Evolutionary conservation across 2,888 invertebrate genomes (phyloP).

Genomic region (Amphipoea oculea): DNA sequence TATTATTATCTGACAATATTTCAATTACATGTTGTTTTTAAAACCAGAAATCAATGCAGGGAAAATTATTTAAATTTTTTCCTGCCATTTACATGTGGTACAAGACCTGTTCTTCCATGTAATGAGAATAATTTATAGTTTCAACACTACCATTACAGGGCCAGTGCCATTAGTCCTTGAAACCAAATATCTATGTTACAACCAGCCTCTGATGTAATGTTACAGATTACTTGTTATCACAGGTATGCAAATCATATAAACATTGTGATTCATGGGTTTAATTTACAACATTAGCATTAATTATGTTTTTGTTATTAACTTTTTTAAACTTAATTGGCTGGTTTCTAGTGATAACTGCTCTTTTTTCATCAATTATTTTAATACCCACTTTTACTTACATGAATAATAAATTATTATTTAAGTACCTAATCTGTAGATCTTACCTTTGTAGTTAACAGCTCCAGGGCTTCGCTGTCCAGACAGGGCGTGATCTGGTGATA

Average conservation of each 20-base stretch:
- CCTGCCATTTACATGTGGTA: not conserved
- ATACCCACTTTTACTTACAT: not conserved
- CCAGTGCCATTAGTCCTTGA: not conserved
- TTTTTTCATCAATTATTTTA: not conserved
- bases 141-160: not conserved
- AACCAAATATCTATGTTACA: conserved; percentile 4
- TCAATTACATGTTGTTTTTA: not conserved
- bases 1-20: not conserved
- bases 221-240: conserved; percentile 1
- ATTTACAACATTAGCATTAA: conserved; percentile 13
- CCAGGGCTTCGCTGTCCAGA: conserved; percentile 94
- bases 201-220: conserved; percentile 5
- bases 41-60: not conserved
- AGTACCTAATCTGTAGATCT: conserved; percentile 84
- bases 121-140: not conserved
- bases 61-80: not conserved
- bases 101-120: not conserved
- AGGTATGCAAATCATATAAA: conserved; percentile 8
- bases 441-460: conserved; percentile 93
- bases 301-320: conserved; percentile 7
- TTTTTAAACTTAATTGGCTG: not conserved
- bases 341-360: not conserved
- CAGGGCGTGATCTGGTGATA: conserved; percentile 92
- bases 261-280: conserved; percentile 13
- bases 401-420: not conserved